A percentile compares a stretch with the other conserved stretches of the same genome.
phyloP scores from a whole-genome alignment of 2,888 invertebrate genomes.

The Drosophila neonasuta region DNA sequence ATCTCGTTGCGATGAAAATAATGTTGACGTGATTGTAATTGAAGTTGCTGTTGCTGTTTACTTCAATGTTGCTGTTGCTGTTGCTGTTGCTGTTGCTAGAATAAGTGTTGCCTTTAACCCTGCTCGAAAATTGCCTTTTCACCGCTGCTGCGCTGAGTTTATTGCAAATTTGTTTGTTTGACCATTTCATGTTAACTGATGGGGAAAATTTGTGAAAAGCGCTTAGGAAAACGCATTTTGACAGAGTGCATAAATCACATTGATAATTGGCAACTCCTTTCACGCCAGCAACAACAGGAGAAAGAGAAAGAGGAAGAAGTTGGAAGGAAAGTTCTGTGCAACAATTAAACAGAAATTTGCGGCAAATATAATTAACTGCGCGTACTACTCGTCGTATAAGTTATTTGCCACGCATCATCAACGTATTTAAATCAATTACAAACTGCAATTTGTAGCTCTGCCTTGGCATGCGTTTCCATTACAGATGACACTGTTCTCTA shows the following conservation, averaged over 20 bases:
- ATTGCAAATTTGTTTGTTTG: constrained; percentile 73
- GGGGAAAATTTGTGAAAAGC: constrained; percentile 70
- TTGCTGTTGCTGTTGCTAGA: constrained; percentile 33
- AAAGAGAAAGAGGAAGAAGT: not conserved
- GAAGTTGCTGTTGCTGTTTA: constrained; percentile 61
- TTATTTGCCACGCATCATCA: constrained; percentile 78
- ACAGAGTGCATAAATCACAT: constrained; percentile 68
- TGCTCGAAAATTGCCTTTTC: constrained; percentile 69
- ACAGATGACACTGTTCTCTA: not conserved
- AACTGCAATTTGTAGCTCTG: constrained; percentile 77
- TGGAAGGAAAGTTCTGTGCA: constrained; percentile 57
- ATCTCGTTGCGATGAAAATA: constrained; percentile 75
- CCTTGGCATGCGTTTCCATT: constrained; percentile 61
- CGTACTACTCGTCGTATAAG: constrained; percentile 44
- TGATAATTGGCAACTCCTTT: constrained; percentile 74
- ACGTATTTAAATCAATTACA: constrained; percentile 80
- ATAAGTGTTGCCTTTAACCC: constrained; percentile 65
- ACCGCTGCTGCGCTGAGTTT: constrained; percentile 67
- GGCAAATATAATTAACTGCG: constrained; percentile 44
- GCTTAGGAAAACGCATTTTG: constrained; percentile 72
- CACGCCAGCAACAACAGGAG: constrained; percentile 38
- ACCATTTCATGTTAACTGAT: constrained; percentile 68
- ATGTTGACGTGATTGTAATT: constrained; percentile 77
- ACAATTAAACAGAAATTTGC: constrained; percentile 52
- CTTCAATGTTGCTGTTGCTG: constrained; percentile 29